phyloP scores from a whole-genome alignment of 2,888 invertebrate genomes.

The Acleris holmiana region DNA sequence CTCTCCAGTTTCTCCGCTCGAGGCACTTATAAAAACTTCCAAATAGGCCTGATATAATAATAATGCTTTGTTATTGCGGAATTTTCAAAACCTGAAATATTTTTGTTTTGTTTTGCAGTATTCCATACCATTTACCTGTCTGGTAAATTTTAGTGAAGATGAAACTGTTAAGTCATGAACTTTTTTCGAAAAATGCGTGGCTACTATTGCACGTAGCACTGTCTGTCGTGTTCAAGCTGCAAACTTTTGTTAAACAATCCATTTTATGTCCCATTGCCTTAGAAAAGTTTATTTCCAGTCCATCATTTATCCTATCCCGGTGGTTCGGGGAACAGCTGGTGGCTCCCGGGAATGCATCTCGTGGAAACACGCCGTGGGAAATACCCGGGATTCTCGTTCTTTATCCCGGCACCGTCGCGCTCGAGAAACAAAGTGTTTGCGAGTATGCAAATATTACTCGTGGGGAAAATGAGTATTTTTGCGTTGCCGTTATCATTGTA shows the following conservation, averaged over 20 bases:
- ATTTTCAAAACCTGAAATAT: too few species aligned
- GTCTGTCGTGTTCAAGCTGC: neutral
- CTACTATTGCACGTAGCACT: too few species aligned
- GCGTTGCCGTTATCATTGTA: too few species aligned
- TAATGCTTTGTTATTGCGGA: neutral
- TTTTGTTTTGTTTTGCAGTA: too few species aligned
- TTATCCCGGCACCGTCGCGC: neutral
- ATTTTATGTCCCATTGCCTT: slow-evolving; percentile 12
- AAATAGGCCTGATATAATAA: neutral
- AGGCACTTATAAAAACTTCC: slow-evolving; percentile 11
- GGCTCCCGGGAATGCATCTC: neutral
- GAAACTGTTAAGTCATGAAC: too few species aligned
- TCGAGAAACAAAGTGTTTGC: neutral
- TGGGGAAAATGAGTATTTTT: neutral
- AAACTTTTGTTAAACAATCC: slow-evolving; percentile 11
- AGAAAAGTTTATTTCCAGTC: slow-evolving; percentile 22
- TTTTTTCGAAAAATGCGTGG: neutral
- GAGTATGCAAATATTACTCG: neutral
- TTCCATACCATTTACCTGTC: too few species aligned
- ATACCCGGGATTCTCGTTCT: neutral
- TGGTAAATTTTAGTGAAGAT: too few species aligned
- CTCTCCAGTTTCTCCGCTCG: neutral
- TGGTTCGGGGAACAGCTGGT: slow-evolving; percentile 5
- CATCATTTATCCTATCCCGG: slow-evolving; percentile 19
- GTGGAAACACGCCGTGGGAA: neutral